Percentiles rank a stretch among this genome's conserved stretches.
These are phyloP conservation scores for Oreocharis arfaki DNA, from an alignment of 2,113 vertebrate genomes.

Conservation along the genomic window DNA sequence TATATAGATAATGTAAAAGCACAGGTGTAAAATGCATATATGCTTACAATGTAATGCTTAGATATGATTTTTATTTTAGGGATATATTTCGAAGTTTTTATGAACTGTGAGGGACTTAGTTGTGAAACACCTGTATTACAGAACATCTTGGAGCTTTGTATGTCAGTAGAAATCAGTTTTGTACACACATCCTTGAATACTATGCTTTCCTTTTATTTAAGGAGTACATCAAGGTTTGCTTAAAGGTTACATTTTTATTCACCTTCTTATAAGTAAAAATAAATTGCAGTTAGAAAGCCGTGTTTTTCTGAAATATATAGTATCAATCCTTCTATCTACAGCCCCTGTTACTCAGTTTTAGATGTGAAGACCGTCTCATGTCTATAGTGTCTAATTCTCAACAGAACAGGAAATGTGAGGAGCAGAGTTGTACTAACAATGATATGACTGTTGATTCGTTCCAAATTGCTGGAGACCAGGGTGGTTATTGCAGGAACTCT, in stretches of 20 bases:
- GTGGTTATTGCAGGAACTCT: not conserved
- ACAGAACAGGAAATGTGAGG: not conserved
- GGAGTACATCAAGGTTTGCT: not conserved
- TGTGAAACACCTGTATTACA: not conserved
- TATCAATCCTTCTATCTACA: not conserved
- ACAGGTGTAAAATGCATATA: not conserved
- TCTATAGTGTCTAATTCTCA: not conserved
- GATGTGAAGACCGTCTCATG: not conserved
- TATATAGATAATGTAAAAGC: not conserved
- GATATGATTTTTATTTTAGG: not conserved
- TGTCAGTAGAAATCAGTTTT: not conserved
- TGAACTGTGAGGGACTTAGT: not conserved
- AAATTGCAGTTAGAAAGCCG: not conserved
- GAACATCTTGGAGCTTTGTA: not conserved
- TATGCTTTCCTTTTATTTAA: not conserved
- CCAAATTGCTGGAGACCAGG: not conserved
- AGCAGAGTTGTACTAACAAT: not conserved
- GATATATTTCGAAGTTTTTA: not conserved
- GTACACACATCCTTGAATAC: not conserved
- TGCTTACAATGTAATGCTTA: not conserved
- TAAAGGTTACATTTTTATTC: not conserved
- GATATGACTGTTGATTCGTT: not conserved
- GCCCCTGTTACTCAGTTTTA: not conserved
- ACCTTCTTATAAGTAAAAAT: not conserved
- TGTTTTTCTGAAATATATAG: not conserved